These are phyloP conservation scores for Nesidiocoris tenuis DNA, from an alignment of 2,888 invertebrate species.

Conservation along the genomic window DNA sequence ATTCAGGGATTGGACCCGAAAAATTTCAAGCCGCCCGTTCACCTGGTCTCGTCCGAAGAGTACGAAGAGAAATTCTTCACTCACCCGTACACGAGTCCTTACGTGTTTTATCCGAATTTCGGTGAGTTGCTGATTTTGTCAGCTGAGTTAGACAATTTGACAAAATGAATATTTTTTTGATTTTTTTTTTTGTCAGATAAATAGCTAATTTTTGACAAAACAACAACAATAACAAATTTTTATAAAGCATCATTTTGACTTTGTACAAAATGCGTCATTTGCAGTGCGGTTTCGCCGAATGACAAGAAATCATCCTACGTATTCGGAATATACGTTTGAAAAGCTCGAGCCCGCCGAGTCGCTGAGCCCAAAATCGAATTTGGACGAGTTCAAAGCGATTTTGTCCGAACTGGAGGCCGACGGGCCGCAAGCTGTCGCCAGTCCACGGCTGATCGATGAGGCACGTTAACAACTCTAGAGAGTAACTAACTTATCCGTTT, in stretches of 20 bases:
- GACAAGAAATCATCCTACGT: slow-evolving; percentile 29
- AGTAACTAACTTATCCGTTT: not conserved
- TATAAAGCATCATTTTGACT: too few relatives aligned
- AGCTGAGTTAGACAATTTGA: not conserved
- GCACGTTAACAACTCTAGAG: not conserved
- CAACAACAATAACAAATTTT: too few relatives aligned
- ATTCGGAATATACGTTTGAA: slow-evolving; percentile 30
- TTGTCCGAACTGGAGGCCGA: not conserved
- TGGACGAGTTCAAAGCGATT: slow-evolving; percentile 16
- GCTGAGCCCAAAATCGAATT: not conserved
- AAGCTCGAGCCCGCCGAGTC: not conserved
- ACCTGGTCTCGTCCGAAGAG: slow-evolving; percentile 27
- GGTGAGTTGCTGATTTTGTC: slow-evolving; percentile 24
- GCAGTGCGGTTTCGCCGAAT: slow-evolving; percentile 23
- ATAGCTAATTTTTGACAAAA: too few relatives aligned
- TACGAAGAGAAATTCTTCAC: slow-evolving; percentile 30
- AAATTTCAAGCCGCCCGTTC: slow-evolving; percentile 30
- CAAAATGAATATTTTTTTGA: not conserved
- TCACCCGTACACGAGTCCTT: slow-evolving; percentile 31
- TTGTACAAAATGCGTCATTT: too few relatives aligned
- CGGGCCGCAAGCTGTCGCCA: not conserved
- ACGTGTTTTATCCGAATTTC: slow-evolving; percentile 36
- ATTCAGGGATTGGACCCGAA: slow-evolving; percentile 21
- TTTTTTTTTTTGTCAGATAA: too few relatives aligned
- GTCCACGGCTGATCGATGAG: not conserved